Base-by-base conservation (phyloP, 2,888 invertebrate species). In the Pristionchus mayeri region DNA sequence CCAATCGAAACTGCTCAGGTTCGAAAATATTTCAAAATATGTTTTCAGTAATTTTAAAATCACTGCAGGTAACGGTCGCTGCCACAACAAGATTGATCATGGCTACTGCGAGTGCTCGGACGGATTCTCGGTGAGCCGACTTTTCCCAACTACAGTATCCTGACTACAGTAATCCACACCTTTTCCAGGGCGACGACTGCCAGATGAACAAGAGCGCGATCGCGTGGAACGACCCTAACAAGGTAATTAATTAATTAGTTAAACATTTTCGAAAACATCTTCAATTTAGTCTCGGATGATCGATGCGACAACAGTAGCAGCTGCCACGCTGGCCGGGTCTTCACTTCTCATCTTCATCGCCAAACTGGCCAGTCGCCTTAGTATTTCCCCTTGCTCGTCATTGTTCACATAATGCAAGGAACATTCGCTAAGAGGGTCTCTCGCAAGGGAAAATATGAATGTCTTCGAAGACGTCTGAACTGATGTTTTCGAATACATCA, bases 161-260 rank as follows among this genome's bases (percentile, higher is more conserved):
- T 52, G 34, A 52, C 24, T 9, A 13, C 18, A 75, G 24, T 24
- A 27, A 30, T 9, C n/a, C 16, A 75, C 11, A 78, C 30, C 0
- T 13, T 30, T 34, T 63, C 27, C 21, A 84, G 84, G 84, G 84
- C 34, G 54, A 84, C 16, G 27, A 52, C 0, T 84, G 84, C 37
- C 37, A 84, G 40, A 75, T 84, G 34, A 84, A 84, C 75, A 50
- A 11, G 54, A 71, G 52, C 4, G 84, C 84, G 3, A 9, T 75
- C 2, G 9, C 50, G 11, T 84, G 71, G 71, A 84, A 84, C 27
- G 84, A 84, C 34, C 84, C 84, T 21, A 84, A 71, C 16, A 84
- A 71, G 75, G 84, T 84, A 37, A 80, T 30, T 16, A 71, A 21
- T 54, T 16, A 54, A 54, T 27, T 63, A 6, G 13, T 63, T 30